Evolutionary conservation across 2,888 invertebrate genomes (phyloP).

Genomic region (Caenorhabditis drosophilae): DNA sequence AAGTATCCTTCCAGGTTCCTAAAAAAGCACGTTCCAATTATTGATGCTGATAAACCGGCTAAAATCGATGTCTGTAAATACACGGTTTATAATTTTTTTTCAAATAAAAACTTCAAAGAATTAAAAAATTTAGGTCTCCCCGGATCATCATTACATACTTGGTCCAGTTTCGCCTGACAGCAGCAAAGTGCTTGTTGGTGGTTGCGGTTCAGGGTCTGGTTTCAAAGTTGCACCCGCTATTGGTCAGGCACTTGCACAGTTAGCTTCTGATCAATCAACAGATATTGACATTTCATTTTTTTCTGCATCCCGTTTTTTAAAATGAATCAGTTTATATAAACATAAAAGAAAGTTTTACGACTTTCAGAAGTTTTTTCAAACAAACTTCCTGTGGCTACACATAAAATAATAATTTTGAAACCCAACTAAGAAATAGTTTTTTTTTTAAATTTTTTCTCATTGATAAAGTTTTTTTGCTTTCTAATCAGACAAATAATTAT

Average conservation of each 20-base stretch:
- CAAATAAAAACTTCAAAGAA: too few species aligned
- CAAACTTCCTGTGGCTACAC: too few species aligned
- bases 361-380: background rate
- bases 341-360: background rate
- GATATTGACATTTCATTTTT: slow-evolving; percentile 50
- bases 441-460: too few species aligned
- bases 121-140: slow-evolving; percentile 34
- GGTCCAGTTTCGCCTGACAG: slow-evolving; percentile 34
- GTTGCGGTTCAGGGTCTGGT: slow-evolving; percentile 65
- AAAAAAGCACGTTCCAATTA: slow-evolving; percentile 31
- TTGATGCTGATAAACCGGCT: slow-evolving; percentile 29
- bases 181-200: slow-evolving; percentile 57
- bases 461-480: too few species aligned
- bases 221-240: slow-evolving; percentile 62
- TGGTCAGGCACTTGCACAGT: slow-evolving; percentile 42
- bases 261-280: slow-evolving; percentile 39
- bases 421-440: too few species aligned
- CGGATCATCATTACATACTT: slow-evolving; percentile 48
- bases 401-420: too few species aligned
- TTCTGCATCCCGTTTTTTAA: slow-evolving; percentile 8
- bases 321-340: background rate
- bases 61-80: slow-evolving; percentile 49
- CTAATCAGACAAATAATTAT: too few species aligned
- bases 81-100: slow-evolving; percentile 33
- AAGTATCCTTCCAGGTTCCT: slow-evolving; percentile 38